Percentiles rank a stretch among this genome's conserved stretches.
phyloP scores from a whole-genome alignment of 2,797 vertebrate genomes.

The Aulostomus chinensis region DNA sequence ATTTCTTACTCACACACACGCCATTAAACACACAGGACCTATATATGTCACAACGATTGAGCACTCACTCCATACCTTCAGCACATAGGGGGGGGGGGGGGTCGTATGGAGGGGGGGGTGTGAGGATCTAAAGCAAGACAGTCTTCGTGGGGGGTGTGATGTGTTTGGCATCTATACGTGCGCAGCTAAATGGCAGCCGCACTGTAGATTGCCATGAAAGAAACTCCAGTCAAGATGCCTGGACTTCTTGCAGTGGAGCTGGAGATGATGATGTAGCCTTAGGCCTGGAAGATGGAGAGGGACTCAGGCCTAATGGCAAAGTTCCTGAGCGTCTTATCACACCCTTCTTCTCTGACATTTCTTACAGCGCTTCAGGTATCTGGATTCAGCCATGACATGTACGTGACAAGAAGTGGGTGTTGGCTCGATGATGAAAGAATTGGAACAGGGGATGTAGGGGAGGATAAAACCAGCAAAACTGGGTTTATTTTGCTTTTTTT shows the following conservation, averaged over 20 bases:
- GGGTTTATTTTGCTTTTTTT: slow-evolving; percentile 44
- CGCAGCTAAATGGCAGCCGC: slow-evolving; percentile 32
- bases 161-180: slow-evolving; percentile 58
- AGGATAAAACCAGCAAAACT: slow-evolving; percentile 48
- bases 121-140: slow-evolving; percentile 27
- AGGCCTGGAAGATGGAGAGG: slow-evolving; percentile 43
- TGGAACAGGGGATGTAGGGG: slow-evolving; percentile 47
- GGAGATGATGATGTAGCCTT: slow-evolving; percentile 41
- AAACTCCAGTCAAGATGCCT: slow-evolving; percentile 35
- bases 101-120: slow-evolving; percentile 20
- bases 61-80: slow-evolving; percentile 40
- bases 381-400: slow-evolving; percentile 52
- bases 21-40: slow-evolving; percentile 55
- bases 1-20: slow-evolving; percentile 27
- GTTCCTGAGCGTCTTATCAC: slow-evolving; percentile 37
- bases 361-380: slow-evolving; percentile 55
- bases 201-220: slow-evolving; percentile 10
- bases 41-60: slow-evolving; percentile 68
- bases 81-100: slow-evolving; percentile 24
- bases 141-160: slow-evolving; percentile 22
- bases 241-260: slow-evolving; percentile 20
- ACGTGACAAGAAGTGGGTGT: slow-evolving; percentile 62
- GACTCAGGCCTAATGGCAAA: slow-evolving; percentile 34
- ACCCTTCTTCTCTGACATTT: slow-evolving; percentile 48
- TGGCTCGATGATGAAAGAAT: slow-evolving; percentile 66